These are phyloP conservation scores for Drosophila paracracens DNA, from an alignment of 2,888 invertebrate species.

Conservation along the genomic window DNA sequence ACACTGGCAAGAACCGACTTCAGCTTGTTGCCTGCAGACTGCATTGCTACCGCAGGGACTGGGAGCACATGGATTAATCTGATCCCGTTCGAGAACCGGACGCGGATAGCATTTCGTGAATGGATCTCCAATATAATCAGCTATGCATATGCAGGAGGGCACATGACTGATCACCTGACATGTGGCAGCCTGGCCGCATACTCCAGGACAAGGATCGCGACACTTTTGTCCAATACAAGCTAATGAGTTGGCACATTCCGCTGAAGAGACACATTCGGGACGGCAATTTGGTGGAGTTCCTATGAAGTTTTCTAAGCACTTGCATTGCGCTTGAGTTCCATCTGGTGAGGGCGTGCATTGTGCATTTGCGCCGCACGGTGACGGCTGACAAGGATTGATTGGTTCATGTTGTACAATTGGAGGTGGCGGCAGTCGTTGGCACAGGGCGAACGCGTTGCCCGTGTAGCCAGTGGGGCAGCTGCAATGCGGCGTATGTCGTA, in stretches of 20 bases:
- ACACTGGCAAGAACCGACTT: slow-evolving; percentile 88
- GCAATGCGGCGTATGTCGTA: slow-evolving; percentile 90
- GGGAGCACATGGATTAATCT: slow-evolving; percentile 87
- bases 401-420: slow-evolving; percentile 76
- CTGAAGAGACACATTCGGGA: slow-evolving; percentile 90
- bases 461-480: slow-evolving; percentile 88
- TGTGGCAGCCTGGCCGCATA: slow-evolving; percentile 90
- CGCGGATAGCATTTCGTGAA: slow-evolving; percentile 86
- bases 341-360: slow-evolving; percentile 86
- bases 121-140: slow-evolving; percentile 87
- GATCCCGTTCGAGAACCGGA: slow-evolving; percentile 70
- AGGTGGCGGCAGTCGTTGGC: slow-evolving; percentile 84
- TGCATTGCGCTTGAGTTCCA: slow-evolving; percentile 85
- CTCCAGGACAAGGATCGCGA: slow-evolving; percentile 91
- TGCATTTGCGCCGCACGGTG: slow-evolving; percentile 88
- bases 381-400: slow-evolving; percentile 87
- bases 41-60: slow-evolving; percentile 89
- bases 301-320: slow-evolving; percentile 88
- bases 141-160: slow-evolving; percentile 88
- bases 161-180: slow-evolving; percentile 92
- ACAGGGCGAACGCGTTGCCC: slow-evolving; percentile 91
- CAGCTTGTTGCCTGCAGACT: slow-evolving; percentile 85
- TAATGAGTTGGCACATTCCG: slow-evolving; percentile 90
- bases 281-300: slow-evolving; percentile 92
- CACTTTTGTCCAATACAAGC: slow-evolving; percentile 92